phyloP scores from a whole-genome alignment of 2,888 invertebrate genomes.

The Erebia aethiops region DNA sequence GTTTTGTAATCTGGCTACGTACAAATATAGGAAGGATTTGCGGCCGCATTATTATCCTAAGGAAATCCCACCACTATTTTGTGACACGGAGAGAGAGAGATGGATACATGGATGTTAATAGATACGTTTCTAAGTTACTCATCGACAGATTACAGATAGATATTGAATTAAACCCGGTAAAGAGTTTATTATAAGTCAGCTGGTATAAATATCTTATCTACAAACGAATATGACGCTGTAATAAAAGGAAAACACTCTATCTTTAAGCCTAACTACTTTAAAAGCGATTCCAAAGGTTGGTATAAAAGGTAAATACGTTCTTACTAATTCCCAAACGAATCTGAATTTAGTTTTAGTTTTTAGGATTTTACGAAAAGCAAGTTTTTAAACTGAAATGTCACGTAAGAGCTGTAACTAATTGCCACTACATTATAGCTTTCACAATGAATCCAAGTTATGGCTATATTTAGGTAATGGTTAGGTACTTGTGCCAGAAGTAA shows the following conservation, averaged over 20 bases:
- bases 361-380: not conserved
- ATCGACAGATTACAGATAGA: too few species aligned
- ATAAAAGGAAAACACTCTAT: not conserved
- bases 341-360: not conserved
- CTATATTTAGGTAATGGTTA: not conserved
- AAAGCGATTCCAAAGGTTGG: not conserved
- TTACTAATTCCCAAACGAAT: not conserved
- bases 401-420: conserved; percentile 1
- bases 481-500: not conserved
- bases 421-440: conserved; percentile 11
- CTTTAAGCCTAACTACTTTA: not conserved
- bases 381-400: not conserved
- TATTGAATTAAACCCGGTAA: too few species aligned
- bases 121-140: too few species aligned
- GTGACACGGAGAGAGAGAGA: too few species aligned
- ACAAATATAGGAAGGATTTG: not conserved
- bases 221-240: not conserved
- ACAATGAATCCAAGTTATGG: conserved; percentile 10
- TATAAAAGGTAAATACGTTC: not conserved
- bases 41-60: not conserved
- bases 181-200: too few species aligned
- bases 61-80: too few species aligned
- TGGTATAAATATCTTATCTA: too few species aligned
- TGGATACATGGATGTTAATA: too few species aligned
- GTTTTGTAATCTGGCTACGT: not conserved